Base-by-base conservation (phyloP, 2,888 invertebrate genomes). In the Tiliacea aurago region DNA sequence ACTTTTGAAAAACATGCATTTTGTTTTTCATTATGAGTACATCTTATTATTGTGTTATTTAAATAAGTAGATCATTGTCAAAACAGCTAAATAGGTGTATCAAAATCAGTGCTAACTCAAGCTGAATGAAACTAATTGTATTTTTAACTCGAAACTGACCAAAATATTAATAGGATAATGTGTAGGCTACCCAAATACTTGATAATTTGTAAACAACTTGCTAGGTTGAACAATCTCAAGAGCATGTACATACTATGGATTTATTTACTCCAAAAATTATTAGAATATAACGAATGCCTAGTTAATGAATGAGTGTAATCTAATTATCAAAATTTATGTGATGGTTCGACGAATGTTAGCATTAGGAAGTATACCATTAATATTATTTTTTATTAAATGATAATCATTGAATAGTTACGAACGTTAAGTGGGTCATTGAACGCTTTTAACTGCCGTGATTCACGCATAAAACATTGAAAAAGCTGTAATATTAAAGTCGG, bases 191-290 rank as follows among this genome's bases (percentile, higher is more conserved):
- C n/a, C 4, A 10, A 37, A 41, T 76, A 59, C 33, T 73, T 28
- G n/a, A 10, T 79, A 33, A 62, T 70, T 68, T 79, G 55, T 73
- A 59, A 65, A 53, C 18, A 76, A 83, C 80, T 88, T 87, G 91
- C 93, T 93, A 94, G 93, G 95, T 93, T 92, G 88, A 89, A 89
- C 89, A 90, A 89, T 93, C 93, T 93, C 91, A 85, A 80, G 93
- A 94, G 94, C 94, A 91, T 93, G 89, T 92, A 92, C 90, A 91
- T 90, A 91, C 81, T 78, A 91, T 92, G 92, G 92, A 92, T 92
- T 92, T 91, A 91, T 91, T 92, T 93, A 95, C 94, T 95, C 95
- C 95, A 95, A 95, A 95, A 94, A 94, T 92, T 89, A 86, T 83
- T 86, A 86, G 86, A 75, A 85, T 84, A 78, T 86, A 84, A 84